Evolutionary conservation across 1,140 invertebrate species (phyloP), one percentile per base, ranked within the genome.

Genomic region (Galleria mellonella): DNA sequence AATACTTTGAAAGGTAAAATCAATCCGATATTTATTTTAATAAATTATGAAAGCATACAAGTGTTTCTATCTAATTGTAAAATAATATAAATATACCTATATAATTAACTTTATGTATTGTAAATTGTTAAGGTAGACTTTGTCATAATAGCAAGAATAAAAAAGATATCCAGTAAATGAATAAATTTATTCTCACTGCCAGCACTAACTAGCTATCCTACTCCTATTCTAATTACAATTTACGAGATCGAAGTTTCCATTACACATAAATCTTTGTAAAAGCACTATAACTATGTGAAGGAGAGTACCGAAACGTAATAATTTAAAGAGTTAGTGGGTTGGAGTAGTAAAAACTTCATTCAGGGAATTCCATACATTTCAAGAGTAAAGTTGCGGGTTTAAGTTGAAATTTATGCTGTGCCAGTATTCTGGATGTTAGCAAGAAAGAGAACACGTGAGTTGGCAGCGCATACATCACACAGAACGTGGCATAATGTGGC

Each of bases 391-490:
- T 73, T 73, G 67, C 62, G 63, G 65, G 65, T 72, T 77, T 72
- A 64, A 73, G 61, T 78, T 73, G 58, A 66, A 82, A 82, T 82
- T 82, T 78, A 82, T 82, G 61, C 66, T 60, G 65, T 64, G 72
- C 42, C 62, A 71, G 62, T 60, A 62, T 72, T 71, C 58, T 63
- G 62, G 57, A 62, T 72, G 71, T 57, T 69, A 71, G 72, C 67
- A 82, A 77, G 73, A 67, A 72, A 65, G 65, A 70, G 62, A 59
- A 73, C 58, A 57, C 47, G 17, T 23, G 53, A 67, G 68, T 70
- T 72, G 70, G 71, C 68, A 57, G 60, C 66, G 55, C 74, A 78
- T 82, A 64, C 67, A 78, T 82, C 74, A 77, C 67, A 44, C 47
- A 43, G 54, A 60, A 72, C 74, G 68, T 74, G 74, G 72, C 68